Percentiles rank a stretch among this genome's conserved stretches.
phyloP scores from a whole-genome alignment of 1,140 invertebrate genomes.

The Stratiolaelaps scimitus region DNA sequence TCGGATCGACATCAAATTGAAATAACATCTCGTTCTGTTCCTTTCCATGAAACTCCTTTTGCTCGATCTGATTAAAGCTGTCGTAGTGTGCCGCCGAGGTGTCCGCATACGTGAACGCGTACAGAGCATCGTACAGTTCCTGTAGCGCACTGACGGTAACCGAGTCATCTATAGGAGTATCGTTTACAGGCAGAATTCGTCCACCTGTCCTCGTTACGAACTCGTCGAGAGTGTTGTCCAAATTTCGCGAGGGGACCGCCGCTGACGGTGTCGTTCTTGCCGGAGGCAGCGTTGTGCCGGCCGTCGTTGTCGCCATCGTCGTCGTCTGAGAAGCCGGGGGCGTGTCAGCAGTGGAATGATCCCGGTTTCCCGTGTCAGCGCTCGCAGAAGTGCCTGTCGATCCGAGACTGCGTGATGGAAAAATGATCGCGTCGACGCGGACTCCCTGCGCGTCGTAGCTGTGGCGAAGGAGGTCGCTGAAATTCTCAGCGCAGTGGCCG shows the following conservation, averaged over 20 bases:
- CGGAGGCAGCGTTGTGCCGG: too few relatives aligned
- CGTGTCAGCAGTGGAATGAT: too few relatives aligned
- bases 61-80: neutral
- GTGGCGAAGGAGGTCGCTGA: conserved; percentile 3
- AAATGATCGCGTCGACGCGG: conserved; percentile 21
- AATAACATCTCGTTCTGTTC: conserved; percentile 19
- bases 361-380: too few relatives aligned
- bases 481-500: conserved; percentile 5
- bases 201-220: conserved; percentile 4
- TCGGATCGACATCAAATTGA: conserved; percentile 9
- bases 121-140: conserved; percentile 19
- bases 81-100: neutral
- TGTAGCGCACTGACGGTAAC: conserved; percentile 17
- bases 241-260: neutral
- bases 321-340: too few relatives aligned
- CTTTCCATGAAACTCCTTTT: conserved; percentile 8
- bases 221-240: conserved; percentile 18
- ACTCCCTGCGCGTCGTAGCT: conserved; percentile 12
- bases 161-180: conserved; percentile 18
- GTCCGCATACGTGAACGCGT: conserved; percentile 1
- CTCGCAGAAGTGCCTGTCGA: too few relatives aligned
- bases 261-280: neutral
- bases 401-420: neutral
- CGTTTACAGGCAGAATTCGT: neutral
- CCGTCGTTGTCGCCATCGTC: too few relatives aligned